phyloP scores from a whole-genome alignment of 2,113 vertebrate species.

The Ramphastos sulfuratus region DNA sequence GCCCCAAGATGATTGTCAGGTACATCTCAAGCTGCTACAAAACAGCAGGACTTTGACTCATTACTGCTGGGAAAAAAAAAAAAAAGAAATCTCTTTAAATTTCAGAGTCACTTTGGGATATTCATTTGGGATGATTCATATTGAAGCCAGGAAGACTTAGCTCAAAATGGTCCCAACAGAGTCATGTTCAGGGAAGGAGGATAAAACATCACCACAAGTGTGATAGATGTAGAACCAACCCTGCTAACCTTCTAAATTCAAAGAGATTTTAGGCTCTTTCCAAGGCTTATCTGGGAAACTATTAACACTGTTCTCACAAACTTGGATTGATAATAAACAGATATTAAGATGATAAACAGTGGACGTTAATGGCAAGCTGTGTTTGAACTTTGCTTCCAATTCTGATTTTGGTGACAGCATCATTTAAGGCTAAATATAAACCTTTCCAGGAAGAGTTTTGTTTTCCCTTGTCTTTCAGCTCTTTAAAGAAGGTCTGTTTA shows the following conservation, averaged over 20 bases:
- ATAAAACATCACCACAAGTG: neutral
- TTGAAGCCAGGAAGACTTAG: neutral
- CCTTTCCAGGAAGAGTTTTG: neutral
- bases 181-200: fast-evolving
- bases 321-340: neutral
- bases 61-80: neutral
- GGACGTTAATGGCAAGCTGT: fast-evolving
- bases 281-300: neutral
- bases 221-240: neutral
- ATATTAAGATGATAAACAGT: neutral
- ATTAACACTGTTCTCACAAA: neutral
- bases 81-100: neutral
- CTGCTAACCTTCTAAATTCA: neutral
- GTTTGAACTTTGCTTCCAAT: neutral
- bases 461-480: neutral
- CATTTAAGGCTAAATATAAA: neutral
- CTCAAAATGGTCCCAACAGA: neutral
- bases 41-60: neutral
- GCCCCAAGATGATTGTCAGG: no score
- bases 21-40: neutral
- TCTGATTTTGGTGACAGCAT: neutral
- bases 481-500: neutral
- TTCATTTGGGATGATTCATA: neutral
- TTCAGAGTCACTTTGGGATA: neutral
- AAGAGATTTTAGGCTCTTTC: neutral